Conservation (phyloP, 2,797 vertebrate species). For the Sylvilagus floridanus region DNA sequence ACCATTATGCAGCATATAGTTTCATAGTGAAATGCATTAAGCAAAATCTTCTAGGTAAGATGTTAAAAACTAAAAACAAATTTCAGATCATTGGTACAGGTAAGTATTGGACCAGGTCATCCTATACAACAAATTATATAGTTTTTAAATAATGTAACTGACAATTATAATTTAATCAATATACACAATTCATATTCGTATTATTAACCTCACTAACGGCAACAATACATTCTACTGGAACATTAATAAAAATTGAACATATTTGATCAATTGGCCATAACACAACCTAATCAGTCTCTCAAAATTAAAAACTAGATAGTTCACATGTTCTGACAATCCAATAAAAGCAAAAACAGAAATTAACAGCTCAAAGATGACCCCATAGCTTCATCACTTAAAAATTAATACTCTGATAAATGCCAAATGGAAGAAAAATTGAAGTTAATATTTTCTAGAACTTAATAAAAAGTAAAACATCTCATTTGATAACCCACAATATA, state of each 20-base stretch:
- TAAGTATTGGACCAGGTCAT: neutral
- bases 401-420: constrained; percentile 7
- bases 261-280: neutral
- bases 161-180: neutral
- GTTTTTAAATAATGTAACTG: neutral
- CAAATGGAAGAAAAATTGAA: neutral
- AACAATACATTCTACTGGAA: neutral
- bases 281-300: constrained; percentile 17
- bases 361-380: constrained; percentile 11
- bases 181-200: neutral
- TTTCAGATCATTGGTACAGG: neutral
- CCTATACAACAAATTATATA: neutral
- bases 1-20: neutral
- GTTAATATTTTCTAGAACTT: constrained; percentile 16
- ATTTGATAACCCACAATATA: neutral
- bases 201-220: neutral
- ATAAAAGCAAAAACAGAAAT: constrained; percentile 46
- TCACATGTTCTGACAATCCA: constrained; percentile 14
- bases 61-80: neutral
- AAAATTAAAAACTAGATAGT: constrained; percentile 28
- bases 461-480: constrained; percentile 39
- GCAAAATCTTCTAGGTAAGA: neutral
- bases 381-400: neutral
- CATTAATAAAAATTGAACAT: constrained; percentile 22
- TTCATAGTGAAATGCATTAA: neutral